A percentile compares a stretch with the other conserved stretches of the same genome.
Conservation (phyloP, 2,797 vertebrate genomes). For the Pseudochromis fuscus region DNA sequence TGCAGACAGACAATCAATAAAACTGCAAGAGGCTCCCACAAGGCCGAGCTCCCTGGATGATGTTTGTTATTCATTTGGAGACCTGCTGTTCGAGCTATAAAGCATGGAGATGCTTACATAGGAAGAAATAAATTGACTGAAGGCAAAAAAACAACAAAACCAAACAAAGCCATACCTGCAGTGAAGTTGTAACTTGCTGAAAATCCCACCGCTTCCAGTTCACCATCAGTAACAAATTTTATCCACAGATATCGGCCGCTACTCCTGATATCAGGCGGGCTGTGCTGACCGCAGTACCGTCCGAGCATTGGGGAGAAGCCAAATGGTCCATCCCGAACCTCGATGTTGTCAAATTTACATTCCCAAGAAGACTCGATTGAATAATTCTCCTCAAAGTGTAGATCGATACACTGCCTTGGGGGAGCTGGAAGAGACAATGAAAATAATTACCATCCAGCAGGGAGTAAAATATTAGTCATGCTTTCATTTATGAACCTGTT, state of each 20-base stretch:
- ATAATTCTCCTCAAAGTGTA: constrained; percentile 98
- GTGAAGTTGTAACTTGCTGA: constrained; percentile 98
- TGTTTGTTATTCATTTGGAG: constrained; percentile 61
- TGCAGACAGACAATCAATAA: constrained; percentile 69
- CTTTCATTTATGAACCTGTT: constrained; percentile 45
- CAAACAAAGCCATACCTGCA: constrained; percentile 86
- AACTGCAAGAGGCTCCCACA: constrained; percentile 55
- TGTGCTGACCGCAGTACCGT: constrained; percentile 97
- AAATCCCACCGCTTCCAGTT: constrained; percentile 98
- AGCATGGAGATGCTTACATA: constrained; percentile 25
- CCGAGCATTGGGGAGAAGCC: constrained; percentile 98
- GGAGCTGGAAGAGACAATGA: constrained; percentile 87
- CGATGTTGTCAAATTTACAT: constrained; percentile 99
- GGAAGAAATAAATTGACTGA: constrained; percentile 23
- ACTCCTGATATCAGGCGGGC: constrained; percentile 96
- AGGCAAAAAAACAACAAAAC: not conserved
- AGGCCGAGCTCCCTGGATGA: constrained; percentile 46
- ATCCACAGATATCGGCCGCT: constrained; percentile 98
- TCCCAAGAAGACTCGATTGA: constrained; percentile 99
- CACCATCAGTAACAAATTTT: constrained; percentile 98
- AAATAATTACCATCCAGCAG: constrained; percentile 56
- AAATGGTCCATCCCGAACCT: constrained; percentile 98
- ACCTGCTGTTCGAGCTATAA: constrained; percentile 28
- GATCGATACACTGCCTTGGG: constrained; percentile 98
- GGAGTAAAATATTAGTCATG: constrained; percentile 44